A percentile compares a stretch with the other conserved stretches of the same genome.
These are phyloP conservation scores for Synergus gifuensis DNA, from an alignment of 2,888 invertebrate genomes.

Conservation along the genomic window DNA sequence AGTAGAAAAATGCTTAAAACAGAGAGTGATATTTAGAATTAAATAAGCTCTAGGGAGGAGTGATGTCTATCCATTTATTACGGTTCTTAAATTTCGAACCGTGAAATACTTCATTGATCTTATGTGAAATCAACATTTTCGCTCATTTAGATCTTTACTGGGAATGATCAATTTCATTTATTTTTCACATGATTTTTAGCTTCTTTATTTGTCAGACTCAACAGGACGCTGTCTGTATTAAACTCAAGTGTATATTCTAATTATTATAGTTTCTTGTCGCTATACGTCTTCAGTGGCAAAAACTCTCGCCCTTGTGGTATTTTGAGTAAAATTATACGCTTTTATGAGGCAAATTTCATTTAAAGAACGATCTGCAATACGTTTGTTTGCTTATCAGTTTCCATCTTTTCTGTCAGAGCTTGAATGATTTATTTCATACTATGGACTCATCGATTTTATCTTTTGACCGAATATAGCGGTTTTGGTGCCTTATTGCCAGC, in stretches of 20 bases:
- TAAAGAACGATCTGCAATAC: constrained; percentile 1
- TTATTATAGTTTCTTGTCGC: neutral
- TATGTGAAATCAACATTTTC: neutral
- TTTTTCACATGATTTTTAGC: neutral
- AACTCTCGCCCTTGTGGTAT: neutral
- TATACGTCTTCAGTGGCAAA: neutral
- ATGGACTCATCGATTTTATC: constrained; percentile 35
- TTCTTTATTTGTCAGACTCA: neutral
- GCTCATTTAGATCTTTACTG: neutral
- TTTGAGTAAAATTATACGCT: neutral
- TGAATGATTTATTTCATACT: constrained; percentile 34
- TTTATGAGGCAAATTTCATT: neutral
- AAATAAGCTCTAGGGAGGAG: neutral
- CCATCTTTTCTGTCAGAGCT: constrained; percentile 21
- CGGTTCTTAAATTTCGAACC: neutral
- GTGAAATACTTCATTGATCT: constrained; percentile 28
- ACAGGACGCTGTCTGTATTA: neutral
- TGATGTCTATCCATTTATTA: constrained; percentile 9
- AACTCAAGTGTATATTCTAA: neutral
- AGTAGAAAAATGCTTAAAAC: neutral
- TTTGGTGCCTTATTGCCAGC: constrained; percentile 61
- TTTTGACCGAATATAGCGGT: constrained; percentile 49
- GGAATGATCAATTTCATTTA: neutral
- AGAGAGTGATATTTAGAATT: neutral
- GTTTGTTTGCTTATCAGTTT: constrained; percentile 15